Conservation (phyloP, 2,113 vertebrate species). For the Ptyas mucosa region DNA sequence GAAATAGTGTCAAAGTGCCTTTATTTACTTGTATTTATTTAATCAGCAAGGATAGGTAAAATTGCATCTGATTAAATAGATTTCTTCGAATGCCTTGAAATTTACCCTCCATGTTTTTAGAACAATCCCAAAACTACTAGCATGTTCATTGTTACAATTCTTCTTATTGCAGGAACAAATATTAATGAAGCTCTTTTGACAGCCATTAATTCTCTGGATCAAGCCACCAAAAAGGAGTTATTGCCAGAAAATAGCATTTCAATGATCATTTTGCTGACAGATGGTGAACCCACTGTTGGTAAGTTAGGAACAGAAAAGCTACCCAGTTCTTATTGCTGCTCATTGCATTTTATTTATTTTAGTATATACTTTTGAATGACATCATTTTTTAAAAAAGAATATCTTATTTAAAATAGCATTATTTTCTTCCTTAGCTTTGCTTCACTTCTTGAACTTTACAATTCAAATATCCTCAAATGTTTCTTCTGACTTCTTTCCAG, state of each 20-base stretch:
- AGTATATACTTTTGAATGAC: background rate
- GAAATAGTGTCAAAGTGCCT: background rate
- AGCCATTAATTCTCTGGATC: conserved; percentile 68
- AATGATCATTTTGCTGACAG: conserved; percentile 87
- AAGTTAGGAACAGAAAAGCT: background rate
- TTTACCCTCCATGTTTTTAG: background rate
- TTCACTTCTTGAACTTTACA: background rate
- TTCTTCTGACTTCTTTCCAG: background rate
- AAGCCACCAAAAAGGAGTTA: conserved; percentile 38
- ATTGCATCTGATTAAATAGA: background rate
- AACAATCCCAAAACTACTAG: background rate
- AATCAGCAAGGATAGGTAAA: background rate
- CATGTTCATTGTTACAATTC: background rate
- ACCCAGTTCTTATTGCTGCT: background rate
- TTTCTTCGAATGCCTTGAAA: background rate
- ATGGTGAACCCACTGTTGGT: conserved; percentile 87
- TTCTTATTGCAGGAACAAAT: conserved; percentile 73
- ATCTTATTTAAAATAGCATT: background rate
- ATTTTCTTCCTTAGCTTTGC: background rate
- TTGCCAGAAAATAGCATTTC: conserved; percentile 69
- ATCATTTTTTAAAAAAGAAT: background rate
- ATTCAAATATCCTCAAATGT: background rate
- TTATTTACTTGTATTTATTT: background rate
- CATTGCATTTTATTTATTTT: background rate
- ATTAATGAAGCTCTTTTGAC: conserved; percentile 76